Conservation (phyloP, 2,113 vertebrate species). For the Taxidea taxus region DNA sequence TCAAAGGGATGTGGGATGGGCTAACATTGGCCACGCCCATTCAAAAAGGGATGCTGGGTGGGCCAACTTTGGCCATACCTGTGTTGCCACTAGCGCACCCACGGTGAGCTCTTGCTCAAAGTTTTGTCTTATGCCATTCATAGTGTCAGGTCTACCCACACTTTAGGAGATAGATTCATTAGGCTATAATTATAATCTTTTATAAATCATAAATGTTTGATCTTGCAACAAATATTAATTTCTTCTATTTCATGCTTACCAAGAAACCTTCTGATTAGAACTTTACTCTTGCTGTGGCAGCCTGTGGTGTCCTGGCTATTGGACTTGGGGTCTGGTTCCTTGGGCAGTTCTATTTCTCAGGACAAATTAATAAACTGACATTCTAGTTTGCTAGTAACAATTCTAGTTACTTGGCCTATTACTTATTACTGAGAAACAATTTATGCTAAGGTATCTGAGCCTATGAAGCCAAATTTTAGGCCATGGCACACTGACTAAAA, state of each 20-base stretch:
- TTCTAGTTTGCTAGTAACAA: background rate
- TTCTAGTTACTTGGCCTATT: background rate
- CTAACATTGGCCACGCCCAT: background rate
- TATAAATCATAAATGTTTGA: background rate
- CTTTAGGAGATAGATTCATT: background rate
- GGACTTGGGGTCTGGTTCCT: background rate
- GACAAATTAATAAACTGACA: background rate
- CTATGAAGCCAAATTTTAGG: background rate
- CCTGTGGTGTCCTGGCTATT: background rate
- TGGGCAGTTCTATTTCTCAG: background rate
- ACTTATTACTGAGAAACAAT: background rate
- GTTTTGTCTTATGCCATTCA: background rate
- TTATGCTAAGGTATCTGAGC: background rate
- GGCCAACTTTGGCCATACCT: background rate
- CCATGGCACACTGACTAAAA: background rate
- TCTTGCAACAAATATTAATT: background rate
- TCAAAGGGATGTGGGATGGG: background rate
- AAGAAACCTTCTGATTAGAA: background rate
- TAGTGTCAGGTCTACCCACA: background rate
- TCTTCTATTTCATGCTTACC: background rate
- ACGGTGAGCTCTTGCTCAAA: background rate
- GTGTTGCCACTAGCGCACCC: rapidly evolving
- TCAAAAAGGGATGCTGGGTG: too few species aligned
- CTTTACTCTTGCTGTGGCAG: background rate
- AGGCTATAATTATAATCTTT: background rate